Evolutionary conservation across 1,140 invertebrate species (phyloP), one percentile per base, ranked within the genome.

Genomic region (Neomicropteryx cornuta): DNA sequence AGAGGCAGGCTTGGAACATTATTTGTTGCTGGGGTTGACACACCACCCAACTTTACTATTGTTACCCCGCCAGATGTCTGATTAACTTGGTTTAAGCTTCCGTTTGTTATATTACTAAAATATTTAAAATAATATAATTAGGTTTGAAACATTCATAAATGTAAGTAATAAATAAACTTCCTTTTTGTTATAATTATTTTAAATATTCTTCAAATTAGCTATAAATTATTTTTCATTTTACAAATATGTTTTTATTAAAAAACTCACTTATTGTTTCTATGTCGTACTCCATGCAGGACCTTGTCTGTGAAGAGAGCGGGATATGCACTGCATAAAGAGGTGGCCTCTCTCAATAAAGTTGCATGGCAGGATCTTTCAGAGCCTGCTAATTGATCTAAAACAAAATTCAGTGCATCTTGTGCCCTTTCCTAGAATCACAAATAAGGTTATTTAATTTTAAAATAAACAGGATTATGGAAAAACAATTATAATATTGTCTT

Each of bases 351-450:
- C 38, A 89, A 58, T 38, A 89, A 59, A 17, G 76, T 68, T 4
- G 77, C 75, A 49, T 87, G 77, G 43, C 74, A 75, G 24, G 72
- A 71, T 44, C 80, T 68, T 50, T 85, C 83, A 5, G 74, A 78
- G 48, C 73, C 71, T 17, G 75, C 70, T 41, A 90, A 62, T 46
- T 81, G 75, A 49, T 80, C 76, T 21, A 86, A 64, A 29, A 89
- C 76, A 63, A 86, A 89, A 60, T 83, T 79, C 18, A 90, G 58
- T 5, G 83, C 81, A 48, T 81, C 80, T 53, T 83, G 77, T 0
- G 82, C 86, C 42, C 76, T 71, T 49, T 81, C 80, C 76, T 81
- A 53, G 28, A 53, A 46, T 39, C 46, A 42, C 31, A 32, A 33
- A 40, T 5, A 1, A 5, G 22, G 13, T 18, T 29, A 14, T 13